Evolutionary conservation across 2,797 vertebrate species (phyloP).

Genomic region (Todus mexicanus): DNA sequence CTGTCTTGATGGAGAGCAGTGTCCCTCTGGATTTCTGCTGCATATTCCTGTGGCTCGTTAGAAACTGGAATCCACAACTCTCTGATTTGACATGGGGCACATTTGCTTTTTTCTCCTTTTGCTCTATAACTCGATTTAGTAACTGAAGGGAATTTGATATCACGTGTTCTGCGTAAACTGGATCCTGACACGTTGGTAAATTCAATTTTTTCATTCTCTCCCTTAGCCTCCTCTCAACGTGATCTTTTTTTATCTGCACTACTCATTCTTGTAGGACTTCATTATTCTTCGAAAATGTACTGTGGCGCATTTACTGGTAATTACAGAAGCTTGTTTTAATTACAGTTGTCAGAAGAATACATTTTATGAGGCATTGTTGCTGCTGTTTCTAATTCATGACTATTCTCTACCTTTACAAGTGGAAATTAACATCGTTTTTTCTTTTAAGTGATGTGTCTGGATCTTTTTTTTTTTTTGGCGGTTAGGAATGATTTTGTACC

Average conservation of each 20-base stretch:
- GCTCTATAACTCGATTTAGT: neutral
- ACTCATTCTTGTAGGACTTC: slow-evolving; percentile 21
- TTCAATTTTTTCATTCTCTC: neutral
- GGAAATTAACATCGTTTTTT: neutral
- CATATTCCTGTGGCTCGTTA: neutral
- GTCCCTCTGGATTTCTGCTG: neutral
- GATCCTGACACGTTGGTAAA: neutral
- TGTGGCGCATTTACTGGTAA: slow-evolving; percentile 28
- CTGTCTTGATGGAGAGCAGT: neutral
- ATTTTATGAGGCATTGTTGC: neutral
- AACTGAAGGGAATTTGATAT: neutral
- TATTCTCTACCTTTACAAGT: slow-evolving; percentile 1
- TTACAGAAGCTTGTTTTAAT: slow-evolving; percentile 58
- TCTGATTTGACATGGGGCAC: no score
- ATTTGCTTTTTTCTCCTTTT: neutral
- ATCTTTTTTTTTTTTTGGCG: neutral
- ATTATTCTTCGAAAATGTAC: slow-evolving; percentile 28
- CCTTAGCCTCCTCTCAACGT: neutral
- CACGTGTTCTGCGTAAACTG: neutral
- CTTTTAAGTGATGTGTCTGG: neutral
- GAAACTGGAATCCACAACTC: neutral
- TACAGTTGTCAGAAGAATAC: slow-evolving; percentile 2
- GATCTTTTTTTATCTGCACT: neutral
- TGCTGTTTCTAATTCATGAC: neutral
- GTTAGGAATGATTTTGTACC: neutral